A percentile compares a stretch with the other conserved stretches of the same genome.
Conservation (phyloP, 2,888 invertebrate genomes). For the Volucella inanis region DNA sequence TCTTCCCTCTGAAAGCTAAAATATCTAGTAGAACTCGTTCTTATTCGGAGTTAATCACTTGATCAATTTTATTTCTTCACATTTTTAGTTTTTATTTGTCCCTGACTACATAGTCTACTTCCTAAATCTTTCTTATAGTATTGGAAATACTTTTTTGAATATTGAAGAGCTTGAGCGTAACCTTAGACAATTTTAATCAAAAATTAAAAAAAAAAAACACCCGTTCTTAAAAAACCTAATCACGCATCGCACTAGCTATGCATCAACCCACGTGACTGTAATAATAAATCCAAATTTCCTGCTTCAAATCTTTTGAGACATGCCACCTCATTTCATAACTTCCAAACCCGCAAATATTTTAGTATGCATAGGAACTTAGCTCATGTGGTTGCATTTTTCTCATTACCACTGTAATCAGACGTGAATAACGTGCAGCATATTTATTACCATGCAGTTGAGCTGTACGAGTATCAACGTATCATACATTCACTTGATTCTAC, state of each 20-base stretch:
- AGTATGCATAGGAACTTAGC: too few relatives aligned
- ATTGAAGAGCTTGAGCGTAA: background rate
- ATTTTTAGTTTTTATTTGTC: too few relatives aligned
- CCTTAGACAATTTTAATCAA: background rate
- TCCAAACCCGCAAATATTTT: too few relatives aligned
- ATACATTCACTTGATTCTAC: slow-evolving; percentile 10
- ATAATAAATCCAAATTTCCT: background rate
- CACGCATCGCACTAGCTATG: slow-evolving; percentile 8
- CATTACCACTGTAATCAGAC: slow-evolving; percentile 6
- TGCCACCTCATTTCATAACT: too few relatives aligned
- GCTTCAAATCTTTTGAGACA: background rate
- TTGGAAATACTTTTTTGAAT: too few relatives aligned
- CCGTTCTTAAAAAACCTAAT: background rate
- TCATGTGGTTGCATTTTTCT: background rate
- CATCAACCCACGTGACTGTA: background rate
- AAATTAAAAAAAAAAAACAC: background rate
- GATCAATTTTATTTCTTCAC: too few relatives aligned
- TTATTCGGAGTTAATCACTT: too few relatives aligned
- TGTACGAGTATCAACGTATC: background rate
- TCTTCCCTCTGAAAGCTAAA: too few relatives aligned
- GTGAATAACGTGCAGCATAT: background rate
- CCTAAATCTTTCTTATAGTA: too few relatives aligned
- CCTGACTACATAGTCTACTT: too few relatives aligned
- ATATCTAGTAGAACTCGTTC: too few relatives aligned
- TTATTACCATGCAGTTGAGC: background rate